Conservation (phyloP, 2,113 vertebrate genomes). For the Protomyctophum bolini region DNA sequence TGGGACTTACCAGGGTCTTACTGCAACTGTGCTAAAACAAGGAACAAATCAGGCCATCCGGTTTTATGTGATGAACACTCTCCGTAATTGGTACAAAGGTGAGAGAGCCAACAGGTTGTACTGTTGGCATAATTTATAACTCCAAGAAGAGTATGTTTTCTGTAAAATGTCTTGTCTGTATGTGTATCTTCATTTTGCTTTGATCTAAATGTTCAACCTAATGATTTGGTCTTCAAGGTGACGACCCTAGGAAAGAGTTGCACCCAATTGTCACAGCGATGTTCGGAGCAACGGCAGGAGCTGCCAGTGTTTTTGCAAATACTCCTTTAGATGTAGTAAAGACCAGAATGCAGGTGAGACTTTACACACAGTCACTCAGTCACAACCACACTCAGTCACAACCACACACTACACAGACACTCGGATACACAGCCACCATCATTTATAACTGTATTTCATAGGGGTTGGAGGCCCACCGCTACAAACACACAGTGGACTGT, state of each 20-base stretch:
- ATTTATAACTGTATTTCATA: constrained; percentile 34
- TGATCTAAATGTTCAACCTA: not conserved
- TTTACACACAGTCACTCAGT: not conserved
- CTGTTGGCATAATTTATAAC: not conserved
- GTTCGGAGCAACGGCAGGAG: constrained; percentile 82
- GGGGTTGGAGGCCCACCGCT: constrained; percentile 83
- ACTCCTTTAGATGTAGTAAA: constrained; percentile 85
- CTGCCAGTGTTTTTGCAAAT: constrained; percentile 85
- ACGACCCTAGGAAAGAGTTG: constrained; percentile 76
- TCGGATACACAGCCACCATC: not conserved
- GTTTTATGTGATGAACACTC: constrained; percentile 82
- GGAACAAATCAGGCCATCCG: constrained; percentile 84
- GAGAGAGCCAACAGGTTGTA: constrained; percentile 16
- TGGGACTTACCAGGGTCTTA: constrained; percentile 83
- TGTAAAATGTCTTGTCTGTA: too few relatives aligned
- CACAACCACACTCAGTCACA: not conserved
- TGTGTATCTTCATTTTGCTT: not conserved
- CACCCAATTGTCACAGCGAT: constrained; percentile 80
- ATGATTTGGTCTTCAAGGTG: constrained; percentile 62
- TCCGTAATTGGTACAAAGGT: constrained; percentile 85
- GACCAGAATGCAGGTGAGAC: constrained; percentile 83
- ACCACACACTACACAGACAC: not conserved
- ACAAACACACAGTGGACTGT: constrained; percentile 83
- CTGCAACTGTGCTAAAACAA: constrained; percentile 81
- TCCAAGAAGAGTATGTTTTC: too few relatives aligned